Conservation (phyloP, 1,140 invertebrate genomes). For the Ridgeia piscesae region DNA sequence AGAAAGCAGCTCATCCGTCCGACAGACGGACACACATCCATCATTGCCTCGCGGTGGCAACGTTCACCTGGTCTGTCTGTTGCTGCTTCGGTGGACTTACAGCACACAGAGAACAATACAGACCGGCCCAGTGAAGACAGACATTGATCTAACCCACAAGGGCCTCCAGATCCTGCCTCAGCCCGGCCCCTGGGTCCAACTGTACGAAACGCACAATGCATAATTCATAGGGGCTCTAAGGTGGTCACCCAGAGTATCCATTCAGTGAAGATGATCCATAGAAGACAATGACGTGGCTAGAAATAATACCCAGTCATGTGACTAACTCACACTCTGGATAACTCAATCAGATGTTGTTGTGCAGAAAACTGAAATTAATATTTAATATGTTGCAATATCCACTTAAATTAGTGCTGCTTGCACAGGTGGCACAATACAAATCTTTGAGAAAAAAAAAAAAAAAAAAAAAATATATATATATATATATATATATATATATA, state of each 20-base stretch:
- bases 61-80: background rate
- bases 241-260: background rate
- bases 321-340: background rate
- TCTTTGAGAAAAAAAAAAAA: no score
- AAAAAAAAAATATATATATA: no score
- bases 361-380: background rate
- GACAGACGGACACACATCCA: background rate
- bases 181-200: background rate
- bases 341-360: background rate
- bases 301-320: no score
- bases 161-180: background rate
- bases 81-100: background rate
- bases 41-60: background rate
- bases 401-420: background rate
- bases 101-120: background rate
- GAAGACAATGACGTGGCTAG: no score
- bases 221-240: background rate
- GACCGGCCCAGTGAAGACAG: background rate
- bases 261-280: background rate
- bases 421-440: no score
- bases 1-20: background rate
- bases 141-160: background rate
- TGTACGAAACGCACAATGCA: background rate
- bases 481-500: no score
- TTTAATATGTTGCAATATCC: background rate